Conservation (phyloP, 2,797 vertebrate species). For the Rhinella marina region DNA sequence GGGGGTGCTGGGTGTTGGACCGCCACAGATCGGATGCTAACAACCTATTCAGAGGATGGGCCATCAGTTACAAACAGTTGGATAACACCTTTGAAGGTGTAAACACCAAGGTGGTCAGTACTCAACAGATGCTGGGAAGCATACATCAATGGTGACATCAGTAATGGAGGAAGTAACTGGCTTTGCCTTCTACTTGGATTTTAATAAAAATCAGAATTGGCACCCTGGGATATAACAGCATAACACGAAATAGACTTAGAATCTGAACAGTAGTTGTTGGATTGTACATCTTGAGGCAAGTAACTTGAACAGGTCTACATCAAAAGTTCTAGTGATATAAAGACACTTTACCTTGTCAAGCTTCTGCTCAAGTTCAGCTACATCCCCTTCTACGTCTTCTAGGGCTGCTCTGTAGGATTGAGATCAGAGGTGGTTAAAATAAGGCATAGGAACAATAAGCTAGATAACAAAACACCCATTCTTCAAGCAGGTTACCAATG, state of each 20-base stretch:
- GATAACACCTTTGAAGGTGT: too few relatives aligned
- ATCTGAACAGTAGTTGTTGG: background rate
- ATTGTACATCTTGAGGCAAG: background rate
- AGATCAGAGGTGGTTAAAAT: conserved; percentile 29
- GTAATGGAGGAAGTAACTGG: too few relatives aligned
- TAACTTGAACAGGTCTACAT: background rate
- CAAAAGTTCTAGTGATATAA: background rate
- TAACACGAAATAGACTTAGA: background rate
- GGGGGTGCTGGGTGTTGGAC: too few relatives aligned
- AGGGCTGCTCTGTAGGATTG: conserved; percentile 84
- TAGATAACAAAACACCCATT: background rate
- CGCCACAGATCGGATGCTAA: too few relatives aligned
- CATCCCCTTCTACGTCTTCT: conserved; percentile 98
- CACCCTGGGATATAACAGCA: background rate
- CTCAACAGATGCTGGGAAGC: too few relatives aligned
- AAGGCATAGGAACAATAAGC: background rate
- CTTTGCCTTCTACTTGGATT: too few relatives aligned
- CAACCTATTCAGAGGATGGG: too few relatives aligned
- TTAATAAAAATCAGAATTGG: background rate
- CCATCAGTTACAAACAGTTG: too few relatives aligned
- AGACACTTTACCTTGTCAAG: conserved; percentile 90
- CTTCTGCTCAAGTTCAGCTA: conserved; percentile 94
- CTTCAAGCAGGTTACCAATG: background rate
- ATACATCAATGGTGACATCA: too few relatives aligned
- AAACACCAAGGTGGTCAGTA: too few relatives aligned